Base-by-base conservation (phyloP, 2,113 vertebrate species). In the Ophthalmolycus amberensis region DNA sequence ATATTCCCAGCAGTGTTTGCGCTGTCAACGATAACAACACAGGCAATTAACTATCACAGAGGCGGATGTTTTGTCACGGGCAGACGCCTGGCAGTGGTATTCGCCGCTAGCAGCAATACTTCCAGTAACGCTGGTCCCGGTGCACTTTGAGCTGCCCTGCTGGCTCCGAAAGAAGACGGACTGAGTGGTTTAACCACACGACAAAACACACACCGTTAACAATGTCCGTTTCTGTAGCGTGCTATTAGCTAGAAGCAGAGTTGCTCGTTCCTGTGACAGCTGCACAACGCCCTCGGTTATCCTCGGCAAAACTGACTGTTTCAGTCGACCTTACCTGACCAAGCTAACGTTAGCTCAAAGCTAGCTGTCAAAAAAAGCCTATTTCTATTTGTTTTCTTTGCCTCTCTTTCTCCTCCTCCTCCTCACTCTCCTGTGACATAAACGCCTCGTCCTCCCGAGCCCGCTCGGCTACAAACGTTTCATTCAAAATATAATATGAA, bases 361-460 rank as follows among this genome's bases (percentile, higher is more conserved):
- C 85, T 91, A 91, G 77, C 88, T 93, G 90, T 89, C 91, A 93
- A 89, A 90, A 91, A 79, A 79, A 79, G 32, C 58, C 16, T 63
- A 84, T 87, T 89, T 86, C 70, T 65, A 9, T 80, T 65, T 50
- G 20, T 63, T 60, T 63, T 56, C 75, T 42, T 15, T 62, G 60
- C 69, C 83, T 72, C 32, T 52, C 22, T 70, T 77, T 34, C 34
- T 34, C 34, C 34, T 34, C 34, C 34, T 32, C 32, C 18, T 77
- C 72, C 86, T 78, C 70, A 79, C 75, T 48, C 85, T 92, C 92
- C 79, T 90, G 87, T 89, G 89, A 92, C 85, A 91, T 54, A 89
- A 81, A 75, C 85, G 76, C 66, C 64, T 79, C 75, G 62, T 86
- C 50, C 78, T 71, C 5, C 16, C 22, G 5, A 82, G n/a, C 37